Evolutionary conservation across 2,113 vertebrate species (phyloP), one percentile per base, ranked within the genome.

Genomic region (Corythaixoides concolor): DNA sequence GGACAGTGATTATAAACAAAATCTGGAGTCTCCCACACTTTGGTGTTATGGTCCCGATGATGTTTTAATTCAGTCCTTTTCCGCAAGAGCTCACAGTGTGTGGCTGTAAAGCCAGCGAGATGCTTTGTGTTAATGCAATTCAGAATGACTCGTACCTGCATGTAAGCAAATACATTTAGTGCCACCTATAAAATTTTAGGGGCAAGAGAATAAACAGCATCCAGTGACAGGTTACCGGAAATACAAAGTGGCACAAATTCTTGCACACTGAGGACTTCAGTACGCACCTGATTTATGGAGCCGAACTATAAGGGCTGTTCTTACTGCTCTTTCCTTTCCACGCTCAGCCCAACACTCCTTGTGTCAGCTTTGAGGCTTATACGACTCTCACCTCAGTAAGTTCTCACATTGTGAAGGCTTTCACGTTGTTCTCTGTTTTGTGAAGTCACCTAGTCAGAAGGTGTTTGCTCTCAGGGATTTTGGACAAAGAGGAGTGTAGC

Each of bases 211-310:
- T 43, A 39, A 88, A 16, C 0, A 0, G 41, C 17, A 19, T 21
- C 52, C 33, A 21, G 35, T 45, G 45, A 30, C 10, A 60, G 22
- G 28, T n/a, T 11, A 63, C 27, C 56, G 56, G 91, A 43, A 50
- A 32, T 3, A 43, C 19, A 39, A 37, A 30, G 52, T 41, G 33
- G 16, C 1, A 6, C 22, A 30, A 17, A 17, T 33, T 32, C 43
- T 64, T n/a, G 53, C 22, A 5, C 0, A 0, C 12, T 9, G 72
- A 19, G 27, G 49, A 1, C 47, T 53, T 23, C 7, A 9, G 32
- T 10, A 21, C 62, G 23, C 23, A 11, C 3, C 41, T 43, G 58
- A 3, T 13, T 69, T 37, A 11, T 9, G 64, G 32, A 68, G 39
- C 79, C 2, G 5, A 64, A 26, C 1, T 8, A 41, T 6, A n/a